A percentile compares a stretch with the other conserved stretches of the same genome.
Conservation (phyloP, 2,888 invertebrate species). For the Creontiades dilutus region DNA sequence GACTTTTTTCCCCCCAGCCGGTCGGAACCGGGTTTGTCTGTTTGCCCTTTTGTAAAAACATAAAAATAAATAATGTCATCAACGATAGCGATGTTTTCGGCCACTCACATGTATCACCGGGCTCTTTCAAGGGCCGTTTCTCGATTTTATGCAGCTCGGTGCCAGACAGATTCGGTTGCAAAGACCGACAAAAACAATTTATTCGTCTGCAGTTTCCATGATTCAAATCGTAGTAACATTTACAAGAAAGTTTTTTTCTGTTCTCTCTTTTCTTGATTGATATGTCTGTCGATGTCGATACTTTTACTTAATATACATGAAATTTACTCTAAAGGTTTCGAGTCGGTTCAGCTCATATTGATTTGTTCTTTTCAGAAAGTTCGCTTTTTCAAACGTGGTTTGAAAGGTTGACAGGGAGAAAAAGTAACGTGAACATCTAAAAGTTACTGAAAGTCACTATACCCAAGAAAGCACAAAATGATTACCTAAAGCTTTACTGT, state of each 20-base stretch:
- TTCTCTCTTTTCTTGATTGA: not conserved
- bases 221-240: not conserved
- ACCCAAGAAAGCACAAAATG: too few species aligned
- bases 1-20: not conserved
- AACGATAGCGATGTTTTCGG: constrained; percentile 39
- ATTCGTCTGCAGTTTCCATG: not conserved
- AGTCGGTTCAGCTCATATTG: not conserved
- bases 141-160: constrained; percentile 47
- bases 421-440: too few species aligned
- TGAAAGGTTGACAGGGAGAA: too few species aligned
- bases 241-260: not conserved
- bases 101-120: constrained; percentile 34
- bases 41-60: constrained; percentile 58
- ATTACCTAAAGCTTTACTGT: too few species aligned
- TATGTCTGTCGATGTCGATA: not conserved
- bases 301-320: not conserved
- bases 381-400: too few species aligned
- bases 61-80: constrained; percentile 63
- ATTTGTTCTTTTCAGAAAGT: too few species aligned
- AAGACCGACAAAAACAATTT: not conserved
- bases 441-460: too few species aligned
- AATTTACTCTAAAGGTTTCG: not conserved
- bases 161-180: constrained; percentile 3
- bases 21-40: constrained; percentile 37
- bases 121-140: constrained; percentile 8